Percentiles rank a stretch among this genome's conserved stretches.
These are phyloP conservation scores for Siniperca scherzeri DNA, from an alignment of 2,797 vertebrate genomes.

Conservation along the genomic window DNA sequence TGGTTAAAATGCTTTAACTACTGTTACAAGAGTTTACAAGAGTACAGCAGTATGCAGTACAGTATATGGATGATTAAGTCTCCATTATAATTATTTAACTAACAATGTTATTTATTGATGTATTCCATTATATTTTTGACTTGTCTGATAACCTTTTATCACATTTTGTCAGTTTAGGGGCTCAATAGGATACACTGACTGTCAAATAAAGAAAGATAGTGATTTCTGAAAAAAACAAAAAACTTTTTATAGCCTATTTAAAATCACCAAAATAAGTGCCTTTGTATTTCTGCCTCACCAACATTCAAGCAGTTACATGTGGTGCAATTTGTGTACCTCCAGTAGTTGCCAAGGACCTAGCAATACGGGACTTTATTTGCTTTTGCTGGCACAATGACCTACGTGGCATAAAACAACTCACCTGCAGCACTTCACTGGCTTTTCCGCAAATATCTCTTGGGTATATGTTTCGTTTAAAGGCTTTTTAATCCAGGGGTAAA, in stretches of 20 bases:
- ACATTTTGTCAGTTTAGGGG: not conserved
- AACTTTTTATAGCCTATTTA: not conserved
- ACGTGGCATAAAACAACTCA: slow-evolving; percentile 14
- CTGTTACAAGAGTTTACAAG: not conserved
- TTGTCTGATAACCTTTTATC: not conserved
- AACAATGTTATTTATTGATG: not conserved
- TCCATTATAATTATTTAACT: not conserved
- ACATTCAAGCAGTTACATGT: not conserved
- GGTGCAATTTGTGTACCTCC: not conserved
- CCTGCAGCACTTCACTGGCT: slow-evolving; percentile 2
- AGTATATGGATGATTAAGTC: not conserved
- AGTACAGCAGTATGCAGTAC: not conserved
- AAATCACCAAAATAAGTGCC: not conserved
- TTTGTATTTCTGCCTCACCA: not conserved
- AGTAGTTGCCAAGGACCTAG: not conserved
- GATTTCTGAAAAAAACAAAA: too few species aligned
- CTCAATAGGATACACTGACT: not conserved
- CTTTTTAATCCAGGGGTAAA: not conserved
- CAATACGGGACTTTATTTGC: not conserved
- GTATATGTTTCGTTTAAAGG: not conserved
- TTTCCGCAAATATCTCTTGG: not conserved
- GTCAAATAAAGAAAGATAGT: not conserved
- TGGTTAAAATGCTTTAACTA: not conserved
- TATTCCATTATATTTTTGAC: not conserved
- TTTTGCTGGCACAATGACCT: slow-evolving; percentile 2